Evolutionary conservation across 2,888 invertebrate genomes (phyloP), one percentile per base, ranked within the genome.

Genomic region (Byasa hedistus): DNA sequence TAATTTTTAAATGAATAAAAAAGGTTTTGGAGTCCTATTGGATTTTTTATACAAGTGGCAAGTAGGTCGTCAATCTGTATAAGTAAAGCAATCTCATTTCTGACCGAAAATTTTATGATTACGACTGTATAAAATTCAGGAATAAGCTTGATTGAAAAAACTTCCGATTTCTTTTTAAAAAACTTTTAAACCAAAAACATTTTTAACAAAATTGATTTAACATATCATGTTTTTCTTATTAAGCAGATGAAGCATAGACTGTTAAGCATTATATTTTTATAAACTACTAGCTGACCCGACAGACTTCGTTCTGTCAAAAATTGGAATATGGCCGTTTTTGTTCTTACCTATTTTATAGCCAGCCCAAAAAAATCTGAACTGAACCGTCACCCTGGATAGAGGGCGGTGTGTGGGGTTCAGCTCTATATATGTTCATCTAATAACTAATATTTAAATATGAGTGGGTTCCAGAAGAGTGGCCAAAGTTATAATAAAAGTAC

Each of bases 91-190:
- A 62, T 62, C 44, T 22, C 48, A 62, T 62, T 56, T 62, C 24
- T 48, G 48, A 57, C 56, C 44, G 62, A 44, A 58, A 19, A 44
- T 62, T 62, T 56, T 48, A 62, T 27, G 54, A 55, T 61, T 61
- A 61, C 61, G 48, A 62, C 21, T 62, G 44, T 27, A 56, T 39
- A 62, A 56, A 24, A 24, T 44, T 21, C 27, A n/a, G 62, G 56
- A 56, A 62, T 62, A 62, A 61, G 22, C 56, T 27, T 56, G 56
- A 48, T 62, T 54, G 61, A 61, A 61, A 61, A 61, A 36, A 55
- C 8, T 19, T 15, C 39, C 39, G n/a, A 24, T 55, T 39, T 61
- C 17, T 61, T 55, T 32, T 55, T 61, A 61, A 55, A 55, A 39
- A 61, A 55, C 22, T 8, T 44, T 2, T 17, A 44, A 44, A 44